Conservation (phyloP, 2,113 vertebrate genomes). For the Sakesphorus luctuosus region DNA sequence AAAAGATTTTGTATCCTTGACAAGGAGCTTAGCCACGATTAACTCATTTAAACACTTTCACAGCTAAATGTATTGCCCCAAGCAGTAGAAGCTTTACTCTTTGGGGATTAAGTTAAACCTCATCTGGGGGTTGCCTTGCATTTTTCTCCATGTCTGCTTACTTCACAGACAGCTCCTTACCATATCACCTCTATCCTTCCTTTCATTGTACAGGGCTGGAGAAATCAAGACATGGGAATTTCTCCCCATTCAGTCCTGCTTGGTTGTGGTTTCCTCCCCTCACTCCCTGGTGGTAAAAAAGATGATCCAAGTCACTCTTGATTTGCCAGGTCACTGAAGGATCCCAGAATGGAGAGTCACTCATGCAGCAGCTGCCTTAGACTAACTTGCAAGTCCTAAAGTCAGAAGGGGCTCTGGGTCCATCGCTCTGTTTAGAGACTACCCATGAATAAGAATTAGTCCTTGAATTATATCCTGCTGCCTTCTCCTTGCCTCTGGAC, state of each 20-base stretch:
- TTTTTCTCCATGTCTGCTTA: not conserved
- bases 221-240: not conserved
- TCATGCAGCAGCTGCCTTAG: not conserved
- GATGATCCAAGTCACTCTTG: rapidly evolving
- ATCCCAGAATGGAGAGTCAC: not conserved
- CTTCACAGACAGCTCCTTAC: not conserved
- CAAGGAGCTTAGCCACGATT: slow-evolving; percentile 49
- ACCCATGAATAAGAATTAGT: not conserved
- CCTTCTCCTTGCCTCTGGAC: not conserved
- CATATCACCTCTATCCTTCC: not conserved
- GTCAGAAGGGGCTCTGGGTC: not conserved
- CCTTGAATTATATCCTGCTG: not conserved
- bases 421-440: not conserved
- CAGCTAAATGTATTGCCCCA: not conserved
- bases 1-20: slow-evolving; percentile 42
- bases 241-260: not conserved
- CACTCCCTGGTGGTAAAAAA: not conserved
- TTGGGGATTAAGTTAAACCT: not conserved
- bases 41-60: slow-evolving; percentile 50
- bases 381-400: not conserved
- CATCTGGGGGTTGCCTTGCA: not conserved
- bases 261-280: not conserved
- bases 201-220: not conserved
- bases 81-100: not conserved
- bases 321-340: not conserved